Percentiles rank a stretch among this genome's conserved stretches.
phyloP scores from a whole-genome alignment of 2,113 vertebrate genomes.

The Gymnogyps californianus region DNA sequence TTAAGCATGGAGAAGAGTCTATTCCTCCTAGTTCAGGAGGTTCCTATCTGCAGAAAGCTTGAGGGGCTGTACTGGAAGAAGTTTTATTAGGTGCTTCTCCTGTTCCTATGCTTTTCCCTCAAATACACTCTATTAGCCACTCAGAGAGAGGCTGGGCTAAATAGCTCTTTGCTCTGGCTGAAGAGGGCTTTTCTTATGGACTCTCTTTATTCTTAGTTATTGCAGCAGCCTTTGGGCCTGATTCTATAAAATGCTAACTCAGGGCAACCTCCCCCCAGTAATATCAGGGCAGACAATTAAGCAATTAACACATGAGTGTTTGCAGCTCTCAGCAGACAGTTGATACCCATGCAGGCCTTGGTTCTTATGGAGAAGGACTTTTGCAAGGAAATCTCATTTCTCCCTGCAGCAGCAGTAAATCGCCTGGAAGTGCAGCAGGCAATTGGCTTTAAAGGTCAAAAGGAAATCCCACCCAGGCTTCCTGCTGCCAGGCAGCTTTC shows the following conservation, averaged over 20 bases:
- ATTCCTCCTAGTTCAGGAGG: background rate
- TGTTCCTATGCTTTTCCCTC: background rate
- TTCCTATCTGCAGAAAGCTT: background rate
- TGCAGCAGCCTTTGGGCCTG: background rate
- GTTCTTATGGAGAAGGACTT: background rate
- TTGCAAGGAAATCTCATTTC: background rate
- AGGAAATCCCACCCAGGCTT: background rate
- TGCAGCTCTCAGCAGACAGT: background rate
- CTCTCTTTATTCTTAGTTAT: background rate
- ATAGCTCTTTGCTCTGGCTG: background rate
- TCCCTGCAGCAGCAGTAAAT: background rate
- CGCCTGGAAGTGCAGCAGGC: background rate
- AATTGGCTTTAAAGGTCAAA: background rate
- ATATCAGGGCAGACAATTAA: background rate
- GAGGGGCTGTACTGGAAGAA: background rate
- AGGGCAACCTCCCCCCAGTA: background rate
- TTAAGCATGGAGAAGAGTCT: background rate
- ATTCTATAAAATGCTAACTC: background rate
- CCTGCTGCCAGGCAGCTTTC: background rate
- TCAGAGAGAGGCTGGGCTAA: background rate
- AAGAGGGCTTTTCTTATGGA: background rate
- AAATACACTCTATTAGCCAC: background rate
- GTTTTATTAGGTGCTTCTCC: background rate
- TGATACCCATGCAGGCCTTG: background rate
- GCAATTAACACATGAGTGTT: background rate